A percentile compares a stretch with the other conserved stretches of the same genome.
Evolutionary conservation across 2,888 invertebrate species (phyloP).

Genomic region (Leptopterna dolabrata): DNA sequence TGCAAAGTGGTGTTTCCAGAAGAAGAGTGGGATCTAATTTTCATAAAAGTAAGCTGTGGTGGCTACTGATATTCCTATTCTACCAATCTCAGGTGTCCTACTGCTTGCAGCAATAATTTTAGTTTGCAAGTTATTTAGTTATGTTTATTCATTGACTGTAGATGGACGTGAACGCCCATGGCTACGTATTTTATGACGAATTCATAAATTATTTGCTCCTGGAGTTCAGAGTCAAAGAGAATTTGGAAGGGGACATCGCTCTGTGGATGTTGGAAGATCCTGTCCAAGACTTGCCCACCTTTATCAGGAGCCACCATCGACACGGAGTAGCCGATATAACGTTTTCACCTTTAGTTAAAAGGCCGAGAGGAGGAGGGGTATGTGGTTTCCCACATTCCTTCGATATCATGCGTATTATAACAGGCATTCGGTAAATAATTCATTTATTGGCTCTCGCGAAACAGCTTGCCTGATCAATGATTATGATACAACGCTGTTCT

Average conservation of each 20-base stretch:
- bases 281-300: slow-evolving; percentile 40
- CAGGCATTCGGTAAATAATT: too few species aligned
- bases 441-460: too few species aligned
- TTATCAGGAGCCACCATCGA: slow-evolving; percentile 43
- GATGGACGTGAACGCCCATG: slow-evolving; percentile 57
- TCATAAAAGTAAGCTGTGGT: slow-evolving; percentile 23
- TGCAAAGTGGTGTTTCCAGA: slow-evolving; percentile 11
- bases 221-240: slow-evolving; percentile 50
- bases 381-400: neutral
- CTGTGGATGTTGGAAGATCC: slow-evolving; percentile 29
- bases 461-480: too few species aligned
- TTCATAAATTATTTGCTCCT: slow-evolving; percentile 51
- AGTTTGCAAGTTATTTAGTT: too few species aligned
- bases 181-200: slow-evolving; percentile 50
- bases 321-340: slow-evolving; percentile 47
- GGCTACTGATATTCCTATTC: too few species aligned
- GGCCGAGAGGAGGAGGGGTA: neutral
- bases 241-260: slow-evolving; percentile 26
- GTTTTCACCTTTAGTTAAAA: slow-evolving; percentile 50
- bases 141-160: neutral
- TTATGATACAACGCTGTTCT: too few species aligned
- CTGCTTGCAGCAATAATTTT: too few species aligned
- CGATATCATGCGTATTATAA: too few species aligned
- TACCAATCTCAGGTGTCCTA: too few species aligned
- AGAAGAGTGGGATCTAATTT: slow-evolving; percentile 39